Conservation (phyloP, 2,113 vertebrate genomes). For the Benitochromis conjunctus region DNA sequence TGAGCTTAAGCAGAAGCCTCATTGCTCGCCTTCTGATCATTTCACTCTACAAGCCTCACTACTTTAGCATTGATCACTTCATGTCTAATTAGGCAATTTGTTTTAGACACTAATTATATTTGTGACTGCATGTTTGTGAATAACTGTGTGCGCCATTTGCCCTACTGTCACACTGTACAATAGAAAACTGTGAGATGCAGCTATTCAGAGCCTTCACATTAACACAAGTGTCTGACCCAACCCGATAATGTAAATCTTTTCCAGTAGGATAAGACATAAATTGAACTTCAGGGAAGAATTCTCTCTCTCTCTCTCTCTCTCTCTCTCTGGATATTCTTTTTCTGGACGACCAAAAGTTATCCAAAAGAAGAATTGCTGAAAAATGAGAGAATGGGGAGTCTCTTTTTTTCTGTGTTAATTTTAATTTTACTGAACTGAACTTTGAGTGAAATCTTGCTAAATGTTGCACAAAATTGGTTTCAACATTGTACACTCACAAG, state of each 20-base stretch:
- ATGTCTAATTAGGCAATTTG: neutral
- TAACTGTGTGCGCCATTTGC: neutral
- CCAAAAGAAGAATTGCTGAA: no score
- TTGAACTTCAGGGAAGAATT: rapidly evolving
- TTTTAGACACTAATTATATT: neutral
- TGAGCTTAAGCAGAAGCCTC: neutral
- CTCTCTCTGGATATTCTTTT: no score
- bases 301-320: no score
- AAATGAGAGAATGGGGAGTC: neutral
- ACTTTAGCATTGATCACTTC: neutral
- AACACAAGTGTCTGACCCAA: neutral
- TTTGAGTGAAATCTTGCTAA: neutral
- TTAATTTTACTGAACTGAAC: neutral
- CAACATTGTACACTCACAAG: neutral
- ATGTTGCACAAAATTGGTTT: neutral
- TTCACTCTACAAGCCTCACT: neutral
- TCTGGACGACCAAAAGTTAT: no score
- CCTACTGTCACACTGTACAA: neutral
- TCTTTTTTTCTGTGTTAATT: neutral
- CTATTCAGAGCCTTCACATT: neutral
- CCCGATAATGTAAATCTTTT: neutral
- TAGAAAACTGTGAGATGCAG: no score
- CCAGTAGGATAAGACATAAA: neutral
- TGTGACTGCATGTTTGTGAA: neutral
- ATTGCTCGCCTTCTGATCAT: neutral